Base-by-base conservation (phyloP, 2,888 invertebrate species). In the Parascotia fuliginaria region DNA sequence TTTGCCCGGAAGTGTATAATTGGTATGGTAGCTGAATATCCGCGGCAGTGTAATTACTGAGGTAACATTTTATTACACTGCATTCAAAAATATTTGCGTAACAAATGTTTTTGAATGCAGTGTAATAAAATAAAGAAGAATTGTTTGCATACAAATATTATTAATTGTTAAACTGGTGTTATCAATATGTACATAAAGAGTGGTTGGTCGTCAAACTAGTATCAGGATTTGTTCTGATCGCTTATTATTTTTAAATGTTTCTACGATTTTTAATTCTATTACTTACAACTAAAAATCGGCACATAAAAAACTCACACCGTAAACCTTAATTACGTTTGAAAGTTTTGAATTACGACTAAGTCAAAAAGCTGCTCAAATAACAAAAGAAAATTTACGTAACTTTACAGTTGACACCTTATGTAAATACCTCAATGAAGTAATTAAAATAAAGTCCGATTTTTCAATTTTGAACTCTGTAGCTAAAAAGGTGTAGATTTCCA, bases 1-100 rank as follows among this genome's bases (percentile, higher is more conserved):
- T 74, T 72, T 60, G 75, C 76, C 65, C 69, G 73, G 75, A 68
- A 75, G 73, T 74, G 63, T 65, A 59, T 68, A 68, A 68, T 66
- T 68, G 63, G 38, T 61, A 47, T 51, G 53, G 55, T 59, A 50
- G 65, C 53, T 55, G 50, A 59, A 47, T 48, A 19, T 48, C 50
- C 42, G 40, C 56, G 32, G 41, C 15, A 43, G 47, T 52, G 42
- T 42, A 50, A 55, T 44, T 44, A 4, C 9, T 50, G 55, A 50
- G 38, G 44, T 60, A 24, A 6, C 1, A 24, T 1, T 24, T 24
- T 7, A 24, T 7, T 24, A 24, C 19, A 19, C 19, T 19, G 2
- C 3, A 5, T 19, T 19, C 3, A 2, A 19, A 19, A 19, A 2
- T 19, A 3, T 19, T 19, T 5, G 19, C n/a, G n/a, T n/a, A n/a